Evolutionary conservation across 2,888 invertebrate species (phyloP).

Genomic region (Pyralis farinalis): DNA sequence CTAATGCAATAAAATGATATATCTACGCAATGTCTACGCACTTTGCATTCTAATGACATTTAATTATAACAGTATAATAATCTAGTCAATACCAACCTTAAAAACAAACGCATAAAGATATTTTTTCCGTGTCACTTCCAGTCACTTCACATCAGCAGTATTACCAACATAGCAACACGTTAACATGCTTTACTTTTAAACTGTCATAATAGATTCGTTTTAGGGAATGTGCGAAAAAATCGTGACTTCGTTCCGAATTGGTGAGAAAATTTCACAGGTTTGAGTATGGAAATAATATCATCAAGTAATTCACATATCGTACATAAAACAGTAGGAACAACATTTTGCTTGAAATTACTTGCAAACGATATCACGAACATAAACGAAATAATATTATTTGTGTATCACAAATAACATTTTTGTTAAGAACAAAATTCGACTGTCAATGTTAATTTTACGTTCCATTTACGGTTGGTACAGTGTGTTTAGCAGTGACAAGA

Average conservation of each 20-base stretch:
- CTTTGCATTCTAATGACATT: not conserved
- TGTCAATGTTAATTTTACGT: too few relatives aligned
- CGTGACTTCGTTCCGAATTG: not conserved
- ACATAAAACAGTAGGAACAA: conserved; percentile 33
- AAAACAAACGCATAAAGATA: not conserved
- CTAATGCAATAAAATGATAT: not conserved
- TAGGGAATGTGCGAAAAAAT: conserved; percentile 4
- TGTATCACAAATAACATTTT: conserved; percentile 2
- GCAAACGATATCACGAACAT: conserved; percentile 12
- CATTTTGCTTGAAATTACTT: conserved; percentile 14
- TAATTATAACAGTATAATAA: not conserved
- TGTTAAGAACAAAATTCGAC: too few relatives aligned
- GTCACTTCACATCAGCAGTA: not conserved
- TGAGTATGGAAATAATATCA: conserved; percentile 26
- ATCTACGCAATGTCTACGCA: not conserved
- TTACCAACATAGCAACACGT: not conserved
- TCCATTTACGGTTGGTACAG: too few relatives aligned
- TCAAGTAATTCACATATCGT: conserved; percentile 54
- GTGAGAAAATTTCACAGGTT: not conserved
- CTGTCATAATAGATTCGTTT: not conserved
- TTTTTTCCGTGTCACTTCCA: not conserved
- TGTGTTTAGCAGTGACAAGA: too few relatives aligned
- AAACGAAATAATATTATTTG: conserved; percentile 15
- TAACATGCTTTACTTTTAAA: conserved; percentile 6
- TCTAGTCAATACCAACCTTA: not conserved